Base-by-base conservation (phyloP, 2,113 vertebrate genomes). In the Arothron firmamentum region DNA sequence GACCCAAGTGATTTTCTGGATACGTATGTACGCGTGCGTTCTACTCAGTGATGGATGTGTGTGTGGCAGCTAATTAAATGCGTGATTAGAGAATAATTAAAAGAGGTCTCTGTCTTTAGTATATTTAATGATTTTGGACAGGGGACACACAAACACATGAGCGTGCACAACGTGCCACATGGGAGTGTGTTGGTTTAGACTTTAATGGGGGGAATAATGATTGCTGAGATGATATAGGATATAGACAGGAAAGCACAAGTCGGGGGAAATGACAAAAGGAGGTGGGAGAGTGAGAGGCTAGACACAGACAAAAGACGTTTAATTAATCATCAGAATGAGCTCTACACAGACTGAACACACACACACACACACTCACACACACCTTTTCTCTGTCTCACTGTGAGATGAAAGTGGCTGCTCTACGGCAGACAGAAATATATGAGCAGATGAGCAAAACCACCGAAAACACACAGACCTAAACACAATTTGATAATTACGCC, bases 21-120 rank as follows among this genome's bases (percentile, higher is more conserved):
- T 48, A 1, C 18, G 57, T 19, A 48, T 51, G 53, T 7, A 12
- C 56, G 55, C 48, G 64, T 72, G 67, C 67, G 73, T 45, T 77
- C 62, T 54, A 70, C 65, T 62, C 75, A 64, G 59, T 81, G 79
- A 84, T 82, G 74, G 79, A 87, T 81, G 78, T 60, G 63, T 72
- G 71, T 51, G 74, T 84, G 85, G 78, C 83, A 87, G 74, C 74
- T 84, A 85, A 85, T 87, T 84, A 84, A 88, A 88, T 83, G 78
- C 80, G 76, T 85, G 80, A 88, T 84, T 82, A 81, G 83, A 78
- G 68, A 64, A 79, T 87, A 87, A 85, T 88, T 87, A 85, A 85
- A 82, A 77, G 72, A 78, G 86, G 85, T 62, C 72, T 77, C 77
- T 82, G 84, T 84, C 82, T 86, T 82, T 69, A 57, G 84, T 85